Percentiles rank a stretch among this genome's conserved stretches.
These are phyloP conservation scores for Bimastos eiseni DNA, from an alignment of 2,888 invertebrate genomes.

Conservation along the genomic window DNA sequence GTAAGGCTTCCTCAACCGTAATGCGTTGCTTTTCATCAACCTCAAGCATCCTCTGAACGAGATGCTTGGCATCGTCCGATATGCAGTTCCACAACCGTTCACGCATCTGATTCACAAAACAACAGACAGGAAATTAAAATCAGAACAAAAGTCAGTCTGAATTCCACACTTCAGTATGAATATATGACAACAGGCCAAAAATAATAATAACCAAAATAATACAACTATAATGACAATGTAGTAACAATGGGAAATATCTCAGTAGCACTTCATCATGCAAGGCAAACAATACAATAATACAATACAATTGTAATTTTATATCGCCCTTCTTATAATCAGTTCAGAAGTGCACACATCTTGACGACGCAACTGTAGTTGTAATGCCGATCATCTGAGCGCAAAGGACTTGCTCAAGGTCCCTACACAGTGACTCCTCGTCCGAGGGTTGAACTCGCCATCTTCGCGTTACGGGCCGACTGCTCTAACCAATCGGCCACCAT, in stretches of 20 bases:
- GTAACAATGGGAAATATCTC: not conserved
- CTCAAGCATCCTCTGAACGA: conserved; percentile 88
- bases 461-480: too few relatives aligned
- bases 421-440: too few relatives aligned
- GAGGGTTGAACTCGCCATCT: too few relatives aligned
- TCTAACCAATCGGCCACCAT: too few relatives aligned
- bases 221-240: not conserved
- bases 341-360: too few relatives aligned
- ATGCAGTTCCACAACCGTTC: conserved; percentile 78
- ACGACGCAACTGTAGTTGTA: too few relatives aligned
- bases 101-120: not conserved
- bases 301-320: too few relatives aligned
- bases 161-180: not conserved
- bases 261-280: too few relatives aligned
- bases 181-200: not conserved
- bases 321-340: too few relatives aligned
- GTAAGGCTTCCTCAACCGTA: conserved; percentile 90
- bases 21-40: conserved; percentile 88
- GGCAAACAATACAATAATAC: too few relatives aligned
- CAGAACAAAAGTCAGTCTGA: not conserved
- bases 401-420: too few relatives aligned
- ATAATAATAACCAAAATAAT: not conserved
- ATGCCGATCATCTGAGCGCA: too few relatives aligned
- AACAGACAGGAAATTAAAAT: not conserved
- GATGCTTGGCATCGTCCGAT: conserved; percentile 90